Base-by-base conservation (phyloP, 2,113 vertebrate genomes). In the Eudorcas thomsonii region DNA sequence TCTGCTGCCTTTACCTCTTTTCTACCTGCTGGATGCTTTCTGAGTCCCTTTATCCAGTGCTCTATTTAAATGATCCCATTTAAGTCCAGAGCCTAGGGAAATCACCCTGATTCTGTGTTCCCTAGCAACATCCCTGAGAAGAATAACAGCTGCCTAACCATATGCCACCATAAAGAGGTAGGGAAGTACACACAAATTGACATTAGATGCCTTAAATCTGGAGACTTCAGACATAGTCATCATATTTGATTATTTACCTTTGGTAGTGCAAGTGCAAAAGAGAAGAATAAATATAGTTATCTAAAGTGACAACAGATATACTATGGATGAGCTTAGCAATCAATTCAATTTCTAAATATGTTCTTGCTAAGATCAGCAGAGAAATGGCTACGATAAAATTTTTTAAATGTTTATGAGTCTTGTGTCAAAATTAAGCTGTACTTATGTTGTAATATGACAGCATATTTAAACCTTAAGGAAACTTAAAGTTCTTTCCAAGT, bases 41-140 rank as follows among this genome's bases (percentile, higher is more conserved):
- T 85, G 82, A 94, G 88, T 98, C 88, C 91, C 60, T 89, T 91
- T 96, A 87, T 90, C 64, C 71, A 87, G 91, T 85, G 43, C 59
- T 96, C 78, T 71, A 50, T 86, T 97, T 97, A 92, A 97, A 60
- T 80, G 77, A 93, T 97, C 55, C 90, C 95, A 90, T 97, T 97
- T 83, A 98, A 97, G 85, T 85, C 89, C 55, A 80, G 86, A 95
- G 86, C 91, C 83, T 64, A 86, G 97, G 93, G 95, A 97, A 97
- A 96, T 96, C 89, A 92, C 86, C 67, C 48, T 94, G 93, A 83
- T 67, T 95, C 83, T 92, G 54, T 28, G 78, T 97, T 97, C 48
- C 96, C 67, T 96, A 74, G 97, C 96, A 97, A 96, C 90, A 91
- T 48, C 50, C 64, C 78, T 86, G 64, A 95, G 83, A 94, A 60